Evolutionary conservation across 92 coral and sea anemone genomes (phyloP).

Genomic region (Parazoanthus swiftii): DNA sequence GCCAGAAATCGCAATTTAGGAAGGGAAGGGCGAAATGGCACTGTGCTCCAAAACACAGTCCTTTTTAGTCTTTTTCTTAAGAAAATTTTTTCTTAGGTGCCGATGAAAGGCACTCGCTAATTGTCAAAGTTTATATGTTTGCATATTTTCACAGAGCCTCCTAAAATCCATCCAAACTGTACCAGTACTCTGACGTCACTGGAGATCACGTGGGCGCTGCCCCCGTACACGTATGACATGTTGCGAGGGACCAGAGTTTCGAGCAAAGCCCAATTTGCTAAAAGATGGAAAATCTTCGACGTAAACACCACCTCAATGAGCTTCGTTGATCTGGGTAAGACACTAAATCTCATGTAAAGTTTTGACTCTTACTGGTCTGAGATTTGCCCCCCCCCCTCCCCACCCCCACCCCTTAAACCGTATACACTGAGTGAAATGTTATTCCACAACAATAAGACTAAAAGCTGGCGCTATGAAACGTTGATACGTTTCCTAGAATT

Average conservation of each 20-base stretch:
- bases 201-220: constrained; percentile 57
- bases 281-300: constrained; percentile 34
- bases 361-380: no score
- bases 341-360: neutral
- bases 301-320: constrained; percentile 33
- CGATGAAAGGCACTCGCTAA: neutral
- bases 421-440: no score
- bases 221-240: constrained; percentile 64
- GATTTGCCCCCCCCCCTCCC: no score
- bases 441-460: no score
- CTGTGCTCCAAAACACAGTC: no score
- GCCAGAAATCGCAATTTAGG: no score
- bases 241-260: constrained; percentile 59
- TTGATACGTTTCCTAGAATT: no score
- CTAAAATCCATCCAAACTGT: constrained; percentile 49
- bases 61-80: no score
- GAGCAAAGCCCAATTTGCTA: constrained; percentile 27
- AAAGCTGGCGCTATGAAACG: no score
- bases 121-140: neutral
- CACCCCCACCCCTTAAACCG: no score
- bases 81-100: no score
- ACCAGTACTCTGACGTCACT: constrained; percentile 59
- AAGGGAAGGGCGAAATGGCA: no score
- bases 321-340: constrained; percentile 51
- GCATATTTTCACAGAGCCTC: constrained; percentile 53